phyloP scores from a whole-genome alignment of 1,140 invertebrate genomes.

The Sinonovacula constricta region DNA sequence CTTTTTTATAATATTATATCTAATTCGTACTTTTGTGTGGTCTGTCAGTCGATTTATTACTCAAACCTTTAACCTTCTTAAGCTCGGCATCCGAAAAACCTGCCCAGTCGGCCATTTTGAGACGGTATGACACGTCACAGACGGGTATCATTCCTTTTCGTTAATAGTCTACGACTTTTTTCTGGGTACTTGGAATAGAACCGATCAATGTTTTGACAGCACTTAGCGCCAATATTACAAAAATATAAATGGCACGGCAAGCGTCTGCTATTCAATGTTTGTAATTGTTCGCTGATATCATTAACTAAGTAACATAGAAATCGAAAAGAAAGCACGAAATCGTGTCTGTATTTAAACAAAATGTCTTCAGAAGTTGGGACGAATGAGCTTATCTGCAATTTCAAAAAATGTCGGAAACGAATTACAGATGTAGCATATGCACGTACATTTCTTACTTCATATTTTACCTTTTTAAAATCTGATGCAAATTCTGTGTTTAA shows the following conservation, averaged over 20 bases:
- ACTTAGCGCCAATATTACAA: constrained; percentile 10
- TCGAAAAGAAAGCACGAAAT: too few relatives aligned
- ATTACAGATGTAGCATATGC: constrained; percentile 64
- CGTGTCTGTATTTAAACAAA: too few relatives aligned
- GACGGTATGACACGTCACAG: constrained; percentile 34
- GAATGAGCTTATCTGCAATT: constrained; percentile 65
- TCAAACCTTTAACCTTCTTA: constrained; percentile 51
- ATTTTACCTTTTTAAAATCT: background rate
- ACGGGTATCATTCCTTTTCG: background rate
- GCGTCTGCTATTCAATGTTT: background rate
- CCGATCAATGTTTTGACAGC: constrained; percentile 5
- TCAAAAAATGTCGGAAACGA: constrained; percentile 67
- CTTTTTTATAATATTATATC: background rate
- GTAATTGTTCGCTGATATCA: constrained; percentile 64
- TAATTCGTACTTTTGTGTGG: constrained; percentile 8
- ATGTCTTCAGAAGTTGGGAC: too few relatives aligned
- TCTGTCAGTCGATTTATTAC: constrained; percentile 10
- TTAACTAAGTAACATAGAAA: too few relatives aligned
- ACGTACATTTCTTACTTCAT: constrained; percentile 34
- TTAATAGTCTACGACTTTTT: constrained; percentile 1
- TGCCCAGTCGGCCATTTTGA: constrained; percentile 72
- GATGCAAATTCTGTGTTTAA: background rate
- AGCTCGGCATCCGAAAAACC: constrained; percentile 73
- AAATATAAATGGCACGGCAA: background rate
- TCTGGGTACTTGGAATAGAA: background rate